These are phyloP conservation scores for Rhopalosiphum nymphaeae DNA, from an alignment of 2,888 invertebrate species.

Conservation along the genomic window DNA sequence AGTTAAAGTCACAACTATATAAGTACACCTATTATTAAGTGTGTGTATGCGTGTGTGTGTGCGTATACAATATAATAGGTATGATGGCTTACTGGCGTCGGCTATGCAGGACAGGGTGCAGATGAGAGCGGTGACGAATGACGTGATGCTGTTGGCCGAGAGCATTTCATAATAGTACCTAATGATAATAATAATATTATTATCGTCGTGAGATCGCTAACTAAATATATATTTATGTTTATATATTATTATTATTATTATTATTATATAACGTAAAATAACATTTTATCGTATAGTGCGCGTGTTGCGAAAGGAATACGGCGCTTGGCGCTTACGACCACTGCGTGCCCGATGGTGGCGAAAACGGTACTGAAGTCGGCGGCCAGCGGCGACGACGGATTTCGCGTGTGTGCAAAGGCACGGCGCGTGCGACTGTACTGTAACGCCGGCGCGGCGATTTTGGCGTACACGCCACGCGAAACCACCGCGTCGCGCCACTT, in stretches of 20 bases:
- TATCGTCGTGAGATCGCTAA: not conserved
- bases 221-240: not conserved
- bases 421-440: constrained; percentile 12
- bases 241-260: too few relatives aligned
- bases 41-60: not conserved
- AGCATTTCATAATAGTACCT: constrained; percentile 59
- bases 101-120: constrained; percentile 58
- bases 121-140: constrained; percentile 44
- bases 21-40: too few relatives aligned
- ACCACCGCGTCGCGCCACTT: not conserved
- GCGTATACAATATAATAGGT: not conserved
- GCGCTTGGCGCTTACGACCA: not conserved
- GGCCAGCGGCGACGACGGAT: not conserved
- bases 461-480: not conserved
- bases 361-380: not conserved
- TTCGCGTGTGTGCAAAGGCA: constrained; percentile 29
- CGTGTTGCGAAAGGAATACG: not conserved
- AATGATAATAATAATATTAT: not conserved
- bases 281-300: not conserved
- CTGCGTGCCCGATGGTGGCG: not conserved
- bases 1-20: too few relatives aligned
- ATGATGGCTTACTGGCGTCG: constrained; percentile 50
- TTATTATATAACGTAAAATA: not conserved
- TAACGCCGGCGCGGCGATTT: not conserved
- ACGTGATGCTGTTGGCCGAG: constrained; percentile 60